Conservation (phyloP, 2,888 invertebrate genomes). For the Scaptomyza reducta region DNA sequence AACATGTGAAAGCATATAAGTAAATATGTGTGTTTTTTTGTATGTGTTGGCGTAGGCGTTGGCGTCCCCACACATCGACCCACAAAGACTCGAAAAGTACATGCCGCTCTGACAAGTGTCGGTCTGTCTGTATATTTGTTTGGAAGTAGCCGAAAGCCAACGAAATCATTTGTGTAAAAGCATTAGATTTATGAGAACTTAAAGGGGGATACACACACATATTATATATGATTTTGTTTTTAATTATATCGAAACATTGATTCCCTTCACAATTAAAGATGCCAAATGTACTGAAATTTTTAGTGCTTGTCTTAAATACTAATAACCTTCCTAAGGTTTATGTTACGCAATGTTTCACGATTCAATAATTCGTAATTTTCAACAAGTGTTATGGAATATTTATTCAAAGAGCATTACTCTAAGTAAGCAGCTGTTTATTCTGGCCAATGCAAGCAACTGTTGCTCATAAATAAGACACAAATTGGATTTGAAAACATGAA, state of each 20-base stretch:
- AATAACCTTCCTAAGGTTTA: too few relatives aligned
- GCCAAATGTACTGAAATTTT: too few relatives aligned
- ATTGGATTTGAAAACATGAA: constrained; percentile 37
- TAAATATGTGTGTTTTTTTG: constrained; percentile 12
- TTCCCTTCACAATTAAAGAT: constrained; percentile 20
- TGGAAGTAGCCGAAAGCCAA: constrained; percentile 9
- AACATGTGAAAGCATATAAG: constrained; percentile 6
- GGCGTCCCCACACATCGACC: constrained; percentile 55
- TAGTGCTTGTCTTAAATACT: too few relatives aligned
- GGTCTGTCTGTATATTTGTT: constrained; percentile 27
- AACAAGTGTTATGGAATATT: not conserved
- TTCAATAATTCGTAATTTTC: not conserved
- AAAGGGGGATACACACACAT: not conserved
- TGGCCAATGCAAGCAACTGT: constrained; percentile 61
- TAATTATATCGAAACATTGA: not conserved
- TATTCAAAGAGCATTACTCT: constrained; percentile 32
- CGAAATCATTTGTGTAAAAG: constrained; percentile 53
- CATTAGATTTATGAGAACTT: constrained; percentile 48
- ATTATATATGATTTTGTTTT: not conserved
- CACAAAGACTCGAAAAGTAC: constrained; percentile 41
- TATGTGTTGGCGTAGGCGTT: constrained; percentile 62
- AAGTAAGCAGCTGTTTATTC: constrained; percentile 15
- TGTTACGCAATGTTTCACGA: not conserved
- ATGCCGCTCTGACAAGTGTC: constrained; percentile 48
- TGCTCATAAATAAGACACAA: constrained; percentile 68